These are phyloP conservation scores for Neolamprologus multifasciatus DNA, from an alignment of 2,797 vertebrate species.

Conservation along the genomic window DNA sequence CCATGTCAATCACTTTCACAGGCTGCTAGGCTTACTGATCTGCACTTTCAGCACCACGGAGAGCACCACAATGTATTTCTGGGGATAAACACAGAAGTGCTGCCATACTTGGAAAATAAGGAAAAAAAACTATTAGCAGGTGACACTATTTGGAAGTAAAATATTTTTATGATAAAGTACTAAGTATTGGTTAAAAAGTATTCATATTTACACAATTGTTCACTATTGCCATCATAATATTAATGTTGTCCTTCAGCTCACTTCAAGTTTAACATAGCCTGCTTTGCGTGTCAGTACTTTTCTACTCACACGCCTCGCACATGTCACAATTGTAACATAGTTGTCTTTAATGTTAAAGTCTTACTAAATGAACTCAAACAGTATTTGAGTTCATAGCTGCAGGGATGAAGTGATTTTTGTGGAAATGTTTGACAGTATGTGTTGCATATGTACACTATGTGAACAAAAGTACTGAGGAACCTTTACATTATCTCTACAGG, in stretches of 20 bases:
- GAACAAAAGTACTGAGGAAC: background rate
- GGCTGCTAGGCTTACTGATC: constrained; percentile 29
- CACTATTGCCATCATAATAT: background rate
- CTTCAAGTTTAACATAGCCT: background rate
- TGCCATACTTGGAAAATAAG: background rate
- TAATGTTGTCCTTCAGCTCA: background rate
- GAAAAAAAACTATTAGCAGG: constrained; percentile 5
- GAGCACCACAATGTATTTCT: constrained; percentile 24
- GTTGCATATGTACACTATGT: background rate
- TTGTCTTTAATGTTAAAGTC: background rate
- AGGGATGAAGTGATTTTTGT: background rate
- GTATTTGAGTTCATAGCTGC: background rate
- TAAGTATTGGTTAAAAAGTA: background rate
- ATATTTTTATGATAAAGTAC: background rate
- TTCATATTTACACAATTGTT: background rate
- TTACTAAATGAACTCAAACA: background rate
- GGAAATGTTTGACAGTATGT: background rate
- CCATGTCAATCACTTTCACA: constrained; percentile 44
- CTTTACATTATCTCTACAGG: background rate
- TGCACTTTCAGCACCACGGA: constrained; percentile 70
- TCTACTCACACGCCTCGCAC: background rate
- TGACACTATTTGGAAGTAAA: constrained; percentile 4
- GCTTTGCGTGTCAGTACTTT: background rate
- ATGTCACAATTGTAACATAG: background rate
- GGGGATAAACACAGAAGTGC: constrained; percentile 6